phyloP scores from a whole-genome alignment of 2,888 invertebrate species.

The Electrophaes corylata region DNA sequence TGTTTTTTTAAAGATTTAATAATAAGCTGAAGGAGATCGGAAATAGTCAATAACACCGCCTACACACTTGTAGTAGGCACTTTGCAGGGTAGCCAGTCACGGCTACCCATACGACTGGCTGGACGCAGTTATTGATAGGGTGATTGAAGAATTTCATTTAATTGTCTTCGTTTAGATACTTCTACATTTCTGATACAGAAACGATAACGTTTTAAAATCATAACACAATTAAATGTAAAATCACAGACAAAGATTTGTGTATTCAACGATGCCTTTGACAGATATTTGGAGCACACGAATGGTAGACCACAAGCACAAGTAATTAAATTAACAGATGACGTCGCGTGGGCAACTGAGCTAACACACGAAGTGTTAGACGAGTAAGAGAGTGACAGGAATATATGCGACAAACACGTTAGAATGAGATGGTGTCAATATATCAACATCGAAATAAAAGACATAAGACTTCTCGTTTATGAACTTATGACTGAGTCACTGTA shows the following conservation, averaged over 20 bases:
- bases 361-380: conserved; percentile 54
- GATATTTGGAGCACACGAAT: conserved; percentile 47
- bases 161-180: no score
- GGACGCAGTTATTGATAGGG: background rate
- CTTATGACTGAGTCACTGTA: conserved; percentile 61
- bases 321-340: conserved; percentile 77
- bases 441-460: conserved; percentile 56
- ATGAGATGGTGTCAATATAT: conserved; percentile 63
- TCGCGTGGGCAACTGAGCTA: conserved; percentile 59
- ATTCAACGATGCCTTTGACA: conserved; percentile 20
- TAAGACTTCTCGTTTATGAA: conserved; percentile 60
- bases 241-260: background rate
- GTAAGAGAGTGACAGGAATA: conserved; percentile 62
- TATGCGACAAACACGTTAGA: conserved; percentile 50
- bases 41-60: background rate
- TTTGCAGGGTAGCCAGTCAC: background rate
- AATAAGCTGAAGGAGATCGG: background rate
- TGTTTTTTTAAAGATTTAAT: background rate
- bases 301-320: conserved; percentile 55
- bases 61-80: background rate
- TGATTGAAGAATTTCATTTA: background rate
- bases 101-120: background rate
- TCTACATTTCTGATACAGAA: no score
- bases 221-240: background rate
- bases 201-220: no score